Evolutionary conservation across 2,797 vertebrate species (phyloP).

Genomic region (Catostomus latipinnis): DNA sequence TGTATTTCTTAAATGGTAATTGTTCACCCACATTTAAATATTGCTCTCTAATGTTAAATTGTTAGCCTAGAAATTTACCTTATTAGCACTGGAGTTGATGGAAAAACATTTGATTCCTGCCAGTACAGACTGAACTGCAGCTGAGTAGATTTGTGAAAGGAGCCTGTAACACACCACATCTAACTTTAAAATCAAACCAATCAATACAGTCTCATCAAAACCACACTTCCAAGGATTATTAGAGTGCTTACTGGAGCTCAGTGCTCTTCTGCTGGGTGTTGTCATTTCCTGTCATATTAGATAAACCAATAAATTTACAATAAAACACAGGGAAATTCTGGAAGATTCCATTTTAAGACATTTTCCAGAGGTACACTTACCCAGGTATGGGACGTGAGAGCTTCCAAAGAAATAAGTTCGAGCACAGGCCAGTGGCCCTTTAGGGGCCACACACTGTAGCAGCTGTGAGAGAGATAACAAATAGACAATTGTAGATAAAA

Average conservation of each 20-base stretch:
- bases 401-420: slow-evolving; percentile 96
- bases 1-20: not conserved
- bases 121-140: slow-evolving; percentile 89
- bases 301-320: slow-evolving; percentile 1
- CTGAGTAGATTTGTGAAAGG: slow-evolving; percentile 92
- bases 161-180: slow-evolving; percentile 70
- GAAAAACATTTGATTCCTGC: slow-evolving; percentile 92
- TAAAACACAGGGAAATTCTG: not conserved
- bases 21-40: not conserved
- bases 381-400: slow-evolving; percentile 89
- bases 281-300: slow-evolving; percentile 78
- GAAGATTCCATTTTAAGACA: not conserved
- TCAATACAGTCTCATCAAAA: not conserved
- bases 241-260: slow-evolving; percentile 85
- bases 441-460: slow-evolving; percentile 93
- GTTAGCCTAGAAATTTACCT: slow-evolving; percentile 73
- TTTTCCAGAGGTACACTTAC: slow-evolving; percentile 69
- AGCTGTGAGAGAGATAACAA: slow-evolving; percentile 75
- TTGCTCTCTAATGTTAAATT: not conserved
- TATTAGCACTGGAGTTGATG: slow-evolving; percentile 83
- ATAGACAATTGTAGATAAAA: not conserved
- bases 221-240: not conserved
- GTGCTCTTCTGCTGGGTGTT: slow-evolving; percentile 78
- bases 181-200: not conserved
- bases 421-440: slow-evolving; percentile 91